phyloP scores from a whole-genome alignment of 2,113 vertebrate genomes.

The Sander vitreus region DNA sequence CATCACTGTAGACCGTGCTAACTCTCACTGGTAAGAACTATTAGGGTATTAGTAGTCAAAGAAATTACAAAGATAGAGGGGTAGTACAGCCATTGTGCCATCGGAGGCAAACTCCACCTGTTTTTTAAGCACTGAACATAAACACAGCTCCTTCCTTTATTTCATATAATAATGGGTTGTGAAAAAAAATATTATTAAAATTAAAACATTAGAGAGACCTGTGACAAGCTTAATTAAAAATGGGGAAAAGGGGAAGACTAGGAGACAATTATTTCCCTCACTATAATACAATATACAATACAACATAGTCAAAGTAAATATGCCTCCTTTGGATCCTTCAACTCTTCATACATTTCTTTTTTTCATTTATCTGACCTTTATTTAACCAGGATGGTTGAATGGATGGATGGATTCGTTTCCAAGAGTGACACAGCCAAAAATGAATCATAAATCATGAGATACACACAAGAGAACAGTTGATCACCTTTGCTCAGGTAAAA shows the following conservation, averaged over 20 bases:
- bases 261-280: background rate
- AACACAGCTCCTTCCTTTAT: background rate
- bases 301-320: background rate
- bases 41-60: no score
- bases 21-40: background rate
- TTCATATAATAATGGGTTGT: background rate
- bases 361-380: slow-evolving; percentile 5
- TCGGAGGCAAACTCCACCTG: slow-evolving; percentile 1
- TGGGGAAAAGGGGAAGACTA: background rate
- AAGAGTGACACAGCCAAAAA: background rate
- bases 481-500: background rate
- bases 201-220: slow-evolving; percentile 1
- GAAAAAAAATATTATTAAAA: background rate
- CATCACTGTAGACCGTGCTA: background rate
- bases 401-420: background rate
- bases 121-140: background rate
- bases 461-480: background rate
- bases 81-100: background rate
- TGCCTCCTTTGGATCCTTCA: background rate
- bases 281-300: background rate
- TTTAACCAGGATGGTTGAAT: background rate
- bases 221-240: background rate
- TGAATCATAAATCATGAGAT: slow-evolving; percentile 3
- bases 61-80: background rate
- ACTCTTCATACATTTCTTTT: background rate